phyloP scores from a whole-genome alignment of 1,140 invertebrate species.

The Monochamus saltuarius region DNA sequence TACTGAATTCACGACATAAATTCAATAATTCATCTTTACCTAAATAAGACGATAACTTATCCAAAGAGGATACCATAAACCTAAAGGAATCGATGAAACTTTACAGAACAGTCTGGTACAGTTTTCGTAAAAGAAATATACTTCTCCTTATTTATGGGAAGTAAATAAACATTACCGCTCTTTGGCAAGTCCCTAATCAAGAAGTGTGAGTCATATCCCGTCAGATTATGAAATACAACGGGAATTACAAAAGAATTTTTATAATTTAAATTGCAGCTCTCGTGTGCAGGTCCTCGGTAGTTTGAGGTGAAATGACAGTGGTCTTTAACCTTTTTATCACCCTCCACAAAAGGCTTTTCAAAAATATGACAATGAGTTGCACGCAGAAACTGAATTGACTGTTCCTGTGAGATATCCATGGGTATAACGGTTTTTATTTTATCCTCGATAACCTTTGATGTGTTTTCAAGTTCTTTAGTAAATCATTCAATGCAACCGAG shows the following conservation, averaged over 20 bases:
- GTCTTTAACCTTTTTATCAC: slow-evolving; percentile 13
- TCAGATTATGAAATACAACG: slow-evolving; percentile 28
- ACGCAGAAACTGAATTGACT: slow-evolving; percentile 1
- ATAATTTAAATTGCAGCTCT: slow-evolving; percentile 48
- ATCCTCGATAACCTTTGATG: not conserved
- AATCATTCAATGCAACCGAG: slow-evolving; percentile 11
- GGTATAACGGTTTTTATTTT: slow-evolving; percentile 1
- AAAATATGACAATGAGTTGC: slow-evolving; percentile 41
- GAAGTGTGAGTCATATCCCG: slow-evolving; percentile 29
- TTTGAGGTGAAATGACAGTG: slow-evolving; percentile 35
- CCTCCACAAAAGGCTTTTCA: slow-evolving; percentile 20
- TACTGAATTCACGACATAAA: slow-evolving; percentile 1
- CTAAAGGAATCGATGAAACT: slow-evolving; percentile 4
- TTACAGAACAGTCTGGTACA: slow-evolving; percentile 1
- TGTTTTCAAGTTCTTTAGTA: not conserved
- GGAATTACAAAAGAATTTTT: slow-evolving; percentile 33
- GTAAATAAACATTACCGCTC: slow-evolving; percentile 12
- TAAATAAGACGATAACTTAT: slow-evolving; percentile 20
- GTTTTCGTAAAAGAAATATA: slow-evolving; percentile 16
- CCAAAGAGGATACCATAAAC: slow-evolving; percentile 26
- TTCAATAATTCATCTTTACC: slow-evolving; percentile 23
- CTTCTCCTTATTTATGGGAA: slow-evolving; percentile 30
- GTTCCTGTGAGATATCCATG: slow-evolving; percentile 19
- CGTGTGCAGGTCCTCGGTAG: slow-evolving; percentile 43
- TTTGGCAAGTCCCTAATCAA: slow-evolving; percentile 22